These are phyloP conservation scores for Butorides virescens DNA, from an alignment of 2,113 vertebrate genomes.

Conservation along the genomic window DNA sequence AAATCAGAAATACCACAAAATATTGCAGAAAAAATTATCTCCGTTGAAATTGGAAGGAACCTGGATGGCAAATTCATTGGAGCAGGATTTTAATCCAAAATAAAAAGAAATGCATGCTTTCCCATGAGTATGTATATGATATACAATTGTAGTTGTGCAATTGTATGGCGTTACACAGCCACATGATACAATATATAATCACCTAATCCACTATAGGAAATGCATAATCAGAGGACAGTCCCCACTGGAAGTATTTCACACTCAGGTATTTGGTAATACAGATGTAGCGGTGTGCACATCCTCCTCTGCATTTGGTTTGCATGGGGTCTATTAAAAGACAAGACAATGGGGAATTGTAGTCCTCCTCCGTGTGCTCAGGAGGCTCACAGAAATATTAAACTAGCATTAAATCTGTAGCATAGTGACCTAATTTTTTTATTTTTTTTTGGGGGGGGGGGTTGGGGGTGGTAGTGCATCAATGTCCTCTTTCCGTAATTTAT, in stretches of 20 bases:
- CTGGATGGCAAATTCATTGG: not conserved
- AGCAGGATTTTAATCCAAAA: not conserved
- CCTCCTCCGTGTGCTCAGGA: not conserved
- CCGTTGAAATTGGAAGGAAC: not conserved
- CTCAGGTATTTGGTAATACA: not conserved
- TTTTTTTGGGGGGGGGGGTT: no score
- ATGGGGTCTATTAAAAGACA: not conserved
- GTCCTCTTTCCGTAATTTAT: not conserved
- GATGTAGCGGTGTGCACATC: rapidly evolving
- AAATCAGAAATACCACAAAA: not conserved
- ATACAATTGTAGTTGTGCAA: not conserved
- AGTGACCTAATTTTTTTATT: not conserved
- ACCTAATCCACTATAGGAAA: not conserved
- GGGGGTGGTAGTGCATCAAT: no score
- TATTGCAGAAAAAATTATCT: not conserved
- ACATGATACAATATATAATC: not conserved
- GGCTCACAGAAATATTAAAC: not conserved
- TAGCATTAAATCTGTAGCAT: not conserved
- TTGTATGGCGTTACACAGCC: not conserved
- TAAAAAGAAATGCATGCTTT: not conserved
- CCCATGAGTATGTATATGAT: not conserved
- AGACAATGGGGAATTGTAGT: not conserved
- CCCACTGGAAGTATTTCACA: not conserved
- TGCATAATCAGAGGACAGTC: not conserved
- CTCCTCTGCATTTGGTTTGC: not conserved